Evolutionary conservation across 2,113 vertebrate genomes (phyloP).

Genomic region (Daphoenositta chrysoptera): DNA sequence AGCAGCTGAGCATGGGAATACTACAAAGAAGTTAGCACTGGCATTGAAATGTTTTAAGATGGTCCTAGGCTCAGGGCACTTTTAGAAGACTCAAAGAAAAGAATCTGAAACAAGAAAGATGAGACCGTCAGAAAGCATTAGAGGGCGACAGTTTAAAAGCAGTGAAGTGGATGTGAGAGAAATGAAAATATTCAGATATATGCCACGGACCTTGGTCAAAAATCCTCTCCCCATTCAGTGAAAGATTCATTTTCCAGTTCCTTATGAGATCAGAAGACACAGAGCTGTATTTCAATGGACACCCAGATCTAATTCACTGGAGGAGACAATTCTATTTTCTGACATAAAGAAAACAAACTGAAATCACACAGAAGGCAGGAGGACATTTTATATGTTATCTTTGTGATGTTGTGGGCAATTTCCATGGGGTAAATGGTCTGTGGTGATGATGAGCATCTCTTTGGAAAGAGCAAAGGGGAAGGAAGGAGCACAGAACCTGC

Average conservation of each 20-base stretch:
- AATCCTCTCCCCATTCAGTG: neutral
- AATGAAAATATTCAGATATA: neutral
- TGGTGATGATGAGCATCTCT: neutral
- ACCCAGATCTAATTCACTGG: neutral
- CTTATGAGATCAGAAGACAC: neutral
- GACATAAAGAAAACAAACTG: neutral
- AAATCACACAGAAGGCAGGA: rapidly evolving
- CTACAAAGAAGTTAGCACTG: neutral
- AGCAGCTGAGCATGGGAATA: neutral
- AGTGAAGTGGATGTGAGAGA: neutral
- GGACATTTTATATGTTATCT: neutral
- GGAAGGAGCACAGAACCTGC: neutral
- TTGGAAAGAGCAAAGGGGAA: neutral
- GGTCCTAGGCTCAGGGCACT: neutral
- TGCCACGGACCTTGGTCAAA: neutral
- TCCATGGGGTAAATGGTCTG: neutral
- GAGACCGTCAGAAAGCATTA: neutral
- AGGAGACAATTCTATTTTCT: neutral
- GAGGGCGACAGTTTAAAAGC: neutral
- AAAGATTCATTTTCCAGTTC: neutral
- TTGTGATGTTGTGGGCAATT: neutral
- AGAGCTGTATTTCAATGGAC: neutral
- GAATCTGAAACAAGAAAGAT: neutral
- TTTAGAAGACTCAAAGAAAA: neutral
- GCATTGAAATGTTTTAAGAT: neutral